A percentile compares a stretch with the other conserved stretches of the same genome.
phyloP scores from a whole-genome alignment of 2,113 vertebrate species.

The Bubo bubo region DNA sequence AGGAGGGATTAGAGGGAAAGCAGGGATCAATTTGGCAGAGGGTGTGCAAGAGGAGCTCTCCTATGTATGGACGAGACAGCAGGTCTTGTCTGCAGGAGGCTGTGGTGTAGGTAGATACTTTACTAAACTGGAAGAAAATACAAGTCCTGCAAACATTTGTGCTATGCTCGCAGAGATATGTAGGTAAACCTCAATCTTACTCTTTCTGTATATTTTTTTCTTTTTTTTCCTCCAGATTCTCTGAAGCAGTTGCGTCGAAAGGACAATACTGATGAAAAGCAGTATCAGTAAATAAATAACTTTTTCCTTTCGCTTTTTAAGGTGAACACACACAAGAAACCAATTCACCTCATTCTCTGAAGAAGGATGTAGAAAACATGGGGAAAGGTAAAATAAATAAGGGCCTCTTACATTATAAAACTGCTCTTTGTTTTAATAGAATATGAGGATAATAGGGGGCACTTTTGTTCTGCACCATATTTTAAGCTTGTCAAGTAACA shows the following conservation, averaged over 20 bases:
- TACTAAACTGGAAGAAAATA: not conserved
- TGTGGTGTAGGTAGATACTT: not conserved
- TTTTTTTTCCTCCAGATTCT: not conserved
- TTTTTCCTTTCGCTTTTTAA: constrained; percentile 46
- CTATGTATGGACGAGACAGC: rapidly evolving
- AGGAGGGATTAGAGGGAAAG: not conserved
- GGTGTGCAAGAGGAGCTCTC: not conserved
- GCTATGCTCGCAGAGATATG: rapidly evolving
- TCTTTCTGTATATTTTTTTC: not conserved
- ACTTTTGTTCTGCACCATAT: constrained; percentile 79
- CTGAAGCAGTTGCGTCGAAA: not conserved
- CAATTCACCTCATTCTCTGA: constrained; percentile 86
- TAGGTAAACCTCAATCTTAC: not conserved
- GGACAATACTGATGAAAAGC: not conserved
- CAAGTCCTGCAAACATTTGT: too few relatives aligned
- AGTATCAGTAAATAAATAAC: constrained; percentile 25
- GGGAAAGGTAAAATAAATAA: constrained; percentile 90
- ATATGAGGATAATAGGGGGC: constrained; percentile 74
- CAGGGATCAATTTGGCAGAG: not conserved
- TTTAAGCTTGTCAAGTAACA: constrained; percentile 85
- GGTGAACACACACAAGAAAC: constrained; percentile 88
- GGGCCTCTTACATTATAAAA: constrained; percentile 36
- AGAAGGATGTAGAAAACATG: constrained; percentile 97
- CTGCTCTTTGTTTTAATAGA: constrained; percentile 72
- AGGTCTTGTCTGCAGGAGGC: not conserved